A percentile compares a stretch with the other conserved stretches of the same genome.
Conservation (phyloP, 2,888 invertebrate species). For the Parnassius glacialis region DNA sequence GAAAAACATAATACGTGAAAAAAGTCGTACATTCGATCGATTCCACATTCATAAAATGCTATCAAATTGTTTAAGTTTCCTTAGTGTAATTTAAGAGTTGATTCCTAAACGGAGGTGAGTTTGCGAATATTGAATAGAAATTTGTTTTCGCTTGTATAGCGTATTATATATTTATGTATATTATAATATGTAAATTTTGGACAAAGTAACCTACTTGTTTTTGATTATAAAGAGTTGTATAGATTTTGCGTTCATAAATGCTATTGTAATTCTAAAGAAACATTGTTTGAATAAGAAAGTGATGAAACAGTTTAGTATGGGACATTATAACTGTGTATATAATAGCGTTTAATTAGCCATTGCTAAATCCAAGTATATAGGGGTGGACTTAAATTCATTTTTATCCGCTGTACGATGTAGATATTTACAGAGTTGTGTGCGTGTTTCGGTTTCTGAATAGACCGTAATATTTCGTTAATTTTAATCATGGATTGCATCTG, state of each 20-base stretch:
- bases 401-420: constrained; percentile 55
- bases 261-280: constrained; percentile 49
- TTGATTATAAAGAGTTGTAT: constrained; percentile 58
- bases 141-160: constrained; percentile 62
- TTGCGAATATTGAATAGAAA: constrained; percentile 50
- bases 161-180: constrained; percentile 41
- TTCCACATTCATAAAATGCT: constrained; percentile 25
- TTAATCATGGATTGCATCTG: background rate
- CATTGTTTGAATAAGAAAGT: constrained; percentile 40
- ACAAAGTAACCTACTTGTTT: constrained; percentile 54
- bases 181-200: constrained; percentile 78
- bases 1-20: too few species aligned
- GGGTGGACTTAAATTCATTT: constrained; percentile 53
- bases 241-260: constrained; percentile 58
- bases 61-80: constrained; percentile 45
- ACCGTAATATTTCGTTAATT: constrained; percentile 27
- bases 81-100: constrained; percentile 43
- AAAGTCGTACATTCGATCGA: constrained; percentile 5
- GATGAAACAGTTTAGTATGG: constrained; percentile 48
- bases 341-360: constrained; percentile 69
- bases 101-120: constrained; percentile 37
- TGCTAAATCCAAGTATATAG: constrained; percentile 74
- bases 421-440: constrained; percentile 47
- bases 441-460: constrained; percentile 53
- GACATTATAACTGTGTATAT: constrained; percentile 68